Conservation (phyloP, 2,888 invertebrate genomes). For the Dromius quadrimaculatus region DNA sequence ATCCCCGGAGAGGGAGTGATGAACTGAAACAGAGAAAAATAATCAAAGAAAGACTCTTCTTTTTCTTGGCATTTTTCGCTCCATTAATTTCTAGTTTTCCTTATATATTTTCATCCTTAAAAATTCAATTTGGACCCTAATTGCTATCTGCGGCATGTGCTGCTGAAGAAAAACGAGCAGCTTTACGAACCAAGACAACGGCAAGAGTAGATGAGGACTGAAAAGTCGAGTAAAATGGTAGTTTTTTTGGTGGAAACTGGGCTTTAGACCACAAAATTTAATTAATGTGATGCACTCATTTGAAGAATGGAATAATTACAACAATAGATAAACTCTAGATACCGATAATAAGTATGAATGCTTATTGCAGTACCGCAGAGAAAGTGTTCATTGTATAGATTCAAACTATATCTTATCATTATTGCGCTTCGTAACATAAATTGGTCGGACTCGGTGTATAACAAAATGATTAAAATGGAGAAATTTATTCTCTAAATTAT, state of each 20-base stretch:
- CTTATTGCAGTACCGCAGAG: too few relatives aligned
- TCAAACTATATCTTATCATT: too few relatives aligned
- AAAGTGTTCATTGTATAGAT: too few relatives aligned
- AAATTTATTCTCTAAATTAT: too few relatives aligned
- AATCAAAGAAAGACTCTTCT: conserved; percentile 21
- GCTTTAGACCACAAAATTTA: neutral
- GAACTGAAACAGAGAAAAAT: conserved; percentile 36
- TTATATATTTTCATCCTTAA: conserved; percentile 47
- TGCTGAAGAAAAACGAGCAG: conserved; percentile 10
- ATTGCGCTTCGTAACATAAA: too few relatives aligned
- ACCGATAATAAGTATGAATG: neutral
- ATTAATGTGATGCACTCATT: conserved; percentile 23
- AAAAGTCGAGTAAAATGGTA: neutral
- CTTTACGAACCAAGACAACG: neutral
- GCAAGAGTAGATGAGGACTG: neutral
- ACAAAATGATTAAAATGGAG: too few relatives aligned
- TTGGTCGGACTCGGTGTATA: too few relatives aligned
- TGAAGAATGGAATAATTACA: conserved; percentile 8
- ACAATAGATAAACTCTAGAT: neutral
- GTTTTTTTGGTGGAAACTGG: neutral
- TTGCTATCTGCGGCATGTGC: conserved; percentile 14
- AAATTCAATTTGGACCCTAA: conserved; percentile 45
- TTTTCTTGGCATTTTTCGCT: conserved; percentile 45
- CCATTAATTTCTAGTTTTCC: conserved; percentile 52
- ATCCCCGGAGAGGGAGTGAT: conserved; percentile 6